Evolutionary conservation across 2,797 vertebrate genomes (phyloP).

Genomic region (Leucoraja ocellata): DNA sequence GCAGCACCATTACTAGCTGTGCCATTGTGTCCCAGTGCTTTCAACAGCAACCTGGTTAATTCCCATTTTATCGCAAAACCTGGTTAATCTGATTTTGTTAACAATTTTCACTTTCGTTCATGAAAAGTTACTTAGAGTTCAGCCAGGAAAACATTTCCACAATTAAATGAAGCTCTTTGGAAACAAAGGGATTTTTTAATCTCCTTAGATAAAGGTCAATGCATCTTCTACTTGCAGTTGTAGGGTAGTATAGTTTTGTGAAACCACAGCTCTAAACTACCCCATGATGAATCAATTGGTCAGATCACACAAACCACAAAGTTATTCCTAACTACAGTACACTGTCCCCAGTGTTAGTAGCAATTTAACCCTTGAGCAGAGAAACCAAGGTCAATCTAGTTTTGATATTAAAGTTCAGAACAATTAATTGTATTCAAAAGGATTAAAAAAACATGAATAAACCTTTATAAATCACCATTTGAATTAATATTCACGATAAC

Average conservation of each 20-base stretch:
- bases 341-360: neutral
- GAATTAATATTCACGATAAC: constrained; percentile 22
- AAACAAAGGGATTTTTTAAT: neutral
- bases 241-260: neutral
- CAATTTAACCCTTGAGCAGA: neutral
- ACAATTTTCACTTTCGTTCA: neutral
- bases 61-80: neutral
- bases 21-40: neutral
- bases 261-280: neutral
- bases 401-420: neutral
- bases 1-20: too few relatives aligned
- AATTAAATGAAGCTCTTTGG: neutral
- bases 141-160: neutral
- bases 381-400: neutral
- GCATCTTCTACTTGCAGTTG: neutral
- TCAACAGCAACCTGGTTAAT: neutral
- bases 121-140: neutral
- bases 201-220: neutral
- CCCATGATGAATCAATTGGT: neutral
- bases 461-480: constrained; percentile 6
- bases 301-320: neutral
- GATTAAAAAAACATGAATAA: neutral
- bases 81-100: constrained; percentile 9
- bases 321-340: neutral
- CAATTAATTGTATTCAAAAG: neutral